Conservation (phyloP, 2,888 invertebrate species). For the Trichogramma evanescens region DNA sequence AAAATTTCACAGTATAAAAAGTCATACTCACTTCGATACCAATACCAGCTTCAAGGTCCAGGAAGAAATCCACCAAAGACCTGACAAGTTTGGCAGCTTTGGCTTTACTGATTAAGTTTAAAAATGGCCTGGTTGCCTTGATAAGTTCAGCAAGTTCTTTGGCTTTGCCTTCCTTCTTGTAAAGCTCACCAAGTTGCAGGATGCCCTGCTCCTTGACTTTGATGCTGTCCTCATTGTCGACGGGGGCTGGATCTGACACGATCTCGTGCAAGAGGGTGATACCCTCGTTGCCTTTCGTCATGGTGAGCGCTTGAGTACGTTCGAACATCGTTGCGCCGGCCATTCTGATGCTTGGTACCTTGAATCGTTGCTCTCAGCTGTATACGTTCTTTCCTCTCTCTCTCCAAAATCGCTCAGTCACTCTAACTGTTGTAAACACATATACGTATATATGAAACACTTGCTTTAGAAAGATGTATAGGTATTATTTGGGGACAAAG, state of each 20-base stretch:
- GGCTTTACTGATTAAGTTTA: constrained; percentile 93
- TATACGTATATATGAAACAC: too few species aligned
- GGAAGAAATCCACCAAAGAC: constrained; percentile 92
- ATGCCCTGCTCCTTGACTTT: constrained; percentile 90
- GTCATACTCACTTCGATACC: constrained; percentile 68
- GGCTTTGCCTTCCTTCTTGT: constrained; percentile 90
- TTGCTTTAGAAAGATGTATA: too few species aligned
- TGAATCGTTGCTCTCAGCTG: too few species aligned
- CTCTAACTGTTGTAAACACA: background rate
- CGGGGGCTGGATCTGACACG: constrained; percentile 68
- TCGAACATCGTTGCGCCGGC: constrained; percentile 88
- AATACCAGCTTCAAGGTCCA: constrained; percentile 93
- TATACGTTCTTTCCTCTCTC: too few species aligned
- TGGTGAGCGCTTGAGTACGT: constrained; percentile 70
- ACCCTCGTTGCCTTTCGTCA: constrained; percentile 69
- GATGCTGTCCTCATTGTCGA: constrained; percentile 85
- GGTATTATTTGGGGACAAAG: too few species aligned
- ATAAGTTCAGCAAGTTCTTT: constrained; percentile 88
- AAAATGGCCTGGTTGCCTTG: constrained; percentile 89
- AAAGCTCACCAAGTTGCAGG: constrained; percentile 82
- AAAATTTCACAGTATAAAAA: background rate
- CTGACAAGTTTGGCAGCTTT: constrained; percentile 98
- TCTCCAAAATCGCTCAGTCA: constrained; percentile 21
- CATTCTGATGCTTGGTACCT: constrained; percentile 51
- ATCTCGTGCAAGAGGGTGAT: constrained; percentile 69